Evolutionary conservation across 2,888 invertebrate genomes (phyloP), one percentile per base, ranked within the genome.

Genomic region (Agonopterix subpropinquella): DNA sequence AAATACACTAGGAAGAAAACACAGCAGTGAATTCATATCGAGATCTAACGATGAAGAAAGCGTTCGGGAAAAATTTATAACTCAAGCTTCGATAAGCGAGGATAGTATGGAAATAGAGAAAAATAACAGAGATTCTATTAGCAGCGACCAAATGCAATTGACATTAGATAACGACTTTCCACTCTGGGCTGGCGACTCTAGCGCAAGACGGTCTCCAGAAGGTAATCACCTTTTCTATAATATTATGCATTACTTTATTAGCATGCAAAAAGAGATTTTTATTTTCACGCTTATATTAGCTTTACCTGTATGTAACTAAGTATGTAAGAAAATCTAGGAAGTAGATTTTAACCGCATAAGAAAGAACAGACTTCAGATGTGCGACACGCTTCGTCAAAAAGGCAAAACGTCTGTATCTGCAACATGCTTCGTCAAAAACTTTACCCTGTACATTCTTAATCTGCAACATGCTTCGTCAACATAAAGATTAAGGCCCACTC

Each of bases 191-290:
- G 88, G 90, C 0, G 93, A 93, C 73, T 91, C 92, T 0, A 93
- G 92, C 64, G 91, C 92, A 73, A 86, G 94, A 51, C 89, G 93
- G 60, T 94, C 94, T 44, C 95, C 95, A 1, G 95, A 95, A 89
- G 94, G 94, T 85, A 89, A 42, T 49, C 13, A 42, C 8, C 15
- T 42, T 11, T 42, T 43, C 8, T 3, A 18, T 18, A 18, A 43
- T 18, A 13, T 5, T 44, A 18, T 11, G 15, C 43, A 18, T 11
- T n/a, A n/a, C n/a, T n/a, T n/a, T n/a, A n/a, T n/a, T 43, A 9
- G 28, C 28, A 28, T 28, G 7, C 11, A 41, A 11, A 18, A 8
- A 28, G 7, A 4, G n/a, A n/a, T n/a, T n/a, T n/a, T n/a, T n/a
- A n/a, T n/a, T n/a, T n/a, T n/a, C n/a, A n/a, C n/a, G n/a, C n/a